phyloP scores from a whole-genome alignment of 2,888 invertebrate species.

The Sericinus montela region DNA sequence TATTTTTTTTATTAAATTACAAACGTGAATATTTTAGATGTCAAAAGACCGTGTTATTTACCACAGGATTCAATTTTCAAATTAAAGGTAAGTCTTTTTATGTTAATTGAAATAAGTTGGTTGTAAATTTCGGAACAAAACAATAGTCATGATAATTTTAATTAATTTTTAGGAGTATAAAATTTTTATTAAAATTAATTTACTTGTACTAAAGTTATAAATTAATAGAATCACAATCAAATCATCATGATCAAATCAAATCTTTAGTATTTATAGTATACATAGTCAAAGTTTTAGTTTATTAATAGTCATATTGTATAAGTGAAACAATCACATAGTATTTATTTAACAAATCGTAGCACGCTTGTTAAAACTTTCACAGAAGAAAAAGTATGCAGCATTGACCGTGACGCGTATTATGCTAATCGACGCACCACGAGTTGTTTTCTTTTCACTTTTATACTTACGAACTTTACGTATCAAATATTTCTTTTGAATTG shows the following conservation, averaged over 20 bases:
- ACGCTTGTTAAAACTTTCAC: slow-evolving; percentile 55
- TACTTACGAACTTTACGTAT: background rate
- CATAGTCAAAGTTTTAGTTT: too few species aligned
- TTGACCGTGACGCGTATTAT: slow-evolving; percentile 38
- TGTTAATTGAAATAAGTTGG: background rate
- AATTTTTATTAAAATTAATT: too few species aligned
- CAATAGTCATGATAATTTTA: background rate
- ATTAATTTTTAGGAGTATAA: background rate
- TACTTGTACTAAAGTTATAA: too few species aligned
- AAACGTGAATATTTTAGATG: slow-evolving; percentile 13
- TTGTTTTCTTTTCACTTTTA: slow-evolving; percentile 16
- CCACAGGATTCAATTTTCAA: slow-evolving; percentile 2
- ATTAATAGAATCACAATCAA: too few species aligned
- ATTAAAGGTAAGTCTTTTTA: slow-evolving; percentile 9
- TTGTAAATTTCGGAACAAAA: background rate
- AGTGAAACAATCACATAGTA: background rate
- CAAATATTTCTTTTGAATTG: too few species aligned
- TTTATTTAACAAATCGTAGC: slow-evolving; percentile 2
- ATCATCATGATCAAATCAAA: too few species aligned
- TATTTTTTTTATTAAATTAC: slow-evolving; percentile 29
- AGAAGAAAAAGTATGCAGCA: slow-evolving; percentile 52
- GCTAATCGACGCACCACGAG: slow-evolving; percentile 6
- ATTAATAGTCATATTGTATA: background rate
- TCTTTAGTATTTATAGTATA: too few species aligned
- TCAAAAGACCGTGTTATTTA: background rate